These are phyloP conservation scores for Aleiodes testaceus DNA, from an alignment of 2,888 invertebrate species.

Conservation along the genomic window DNA sequence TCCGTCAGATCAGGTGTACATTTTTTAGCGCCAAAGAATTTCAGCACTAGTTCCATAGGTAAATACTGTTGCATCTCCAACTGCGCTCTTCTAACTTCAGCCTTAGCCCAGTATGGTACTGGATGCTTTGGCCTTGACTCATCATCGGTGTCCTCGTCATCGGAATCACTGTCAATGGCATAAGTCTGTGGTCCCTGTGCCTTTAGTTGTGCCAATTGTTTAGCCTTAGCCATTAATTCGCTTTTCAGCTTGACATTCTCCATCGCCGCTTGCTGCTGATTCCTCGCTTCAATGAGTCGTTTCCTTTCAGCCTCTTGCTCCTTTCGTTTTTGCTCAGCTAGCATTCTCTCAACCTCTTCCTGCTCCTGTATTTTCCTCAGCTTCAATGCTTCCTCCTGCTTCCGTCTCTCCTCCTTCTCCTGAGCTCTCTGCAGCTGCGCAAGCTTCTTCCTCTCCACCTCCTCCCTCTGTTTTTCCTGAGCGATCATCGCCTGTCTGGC, in stretches of 20 bases:
- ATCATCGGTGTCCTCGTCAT: conserved; percentile 67
- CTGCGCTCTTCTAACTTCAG: conserved; percentile 72
- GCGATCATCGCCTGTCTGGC: conserved; percentile 61
- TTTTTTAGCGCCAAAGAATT: conserved; percentile 74
- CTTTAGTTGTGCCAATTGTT: conserved; percentile 43
- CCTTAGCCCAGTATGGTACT: conserved; percentile 70
- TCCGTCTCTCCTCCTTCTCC: conserved; percentile 68
- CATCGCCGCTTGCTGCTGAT: conserved; percentile 66
- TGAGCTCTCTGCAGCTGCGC: conserved; percentile 63
- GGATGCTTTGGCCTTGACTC: conserved; percentile 66
- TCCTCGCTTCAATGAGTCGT: conserved; percentile 60
- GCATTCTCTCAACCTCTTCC: conserved; percentile 65
- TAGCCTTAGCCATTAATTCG: conserved; percentile 52
- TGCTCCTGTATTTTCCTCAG: conserved; percentile 64
- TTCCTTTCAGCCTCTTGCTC: conserved; percentile 71
- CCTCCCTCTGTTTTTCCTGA: conserved; percentile 75
- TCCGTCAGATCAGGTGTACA: conserved; percentile 79
- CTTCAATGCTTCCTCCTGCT: conserved; percentile 63
- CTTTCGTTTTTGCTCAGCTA: conserved; percentile 67
- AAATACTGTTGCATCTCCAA: conserved; percentile 74
- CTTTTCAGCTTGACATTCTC: conserved; percentile 59
- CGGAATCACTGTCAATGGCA: conserved; percentile 68
- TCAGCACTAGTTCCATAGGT: conserved; percentile 73
- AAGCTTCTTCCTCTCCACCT: conserved; percentile 72
- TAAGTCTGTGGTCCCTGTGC: conserved; percentile 58